phyloP scores from a whole-genome alignment of 2,888 invertebrate species.

The Polymixis lichenea region DNA sequence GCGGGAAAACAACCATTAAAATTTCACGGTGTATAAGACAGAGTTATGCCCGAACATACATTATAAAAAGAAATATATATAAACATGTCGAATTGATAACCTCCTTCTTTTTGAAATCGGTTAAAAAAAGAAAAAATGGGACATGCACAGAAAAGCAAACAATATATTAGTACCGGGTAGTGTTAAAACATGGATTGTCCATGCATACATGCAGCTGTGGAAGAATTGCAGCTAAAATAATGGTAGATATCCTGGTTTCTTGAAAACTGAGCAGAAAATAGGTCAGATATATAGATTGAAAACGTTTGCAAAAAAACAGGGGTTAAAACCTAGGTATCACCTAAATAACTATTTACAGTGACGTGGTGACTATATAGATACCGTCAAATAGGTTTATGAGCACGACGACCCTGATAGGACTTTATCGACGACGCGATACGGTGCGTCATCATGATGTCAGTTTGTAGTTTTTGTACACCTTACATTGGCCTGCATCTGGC shows the following conservation, averaged over 20 bases:
- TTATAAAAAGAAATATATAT: too few relatives aligned
- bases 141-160: too few relatives aligned
- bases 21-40: too few relatives aligned
- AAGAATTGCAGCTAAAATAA: not conserved
- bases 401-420: conserved; percentile 51
- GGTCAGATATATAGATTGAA: not conserved
- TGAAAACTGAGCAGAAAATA: not conserved
- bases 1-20: too few relatives aligned
- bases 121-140: too few relatives aligned
- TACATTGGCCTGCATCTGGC: conserved; percentile 5
- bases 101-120: too few relatives aligned
- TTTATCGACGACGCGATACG: conserved; percentile 30
- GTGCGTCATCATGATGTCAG: conserved; percentile 12
- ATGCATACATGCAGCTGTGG: not conserved
- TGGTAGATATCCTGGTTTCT: conserved; percentile 2
- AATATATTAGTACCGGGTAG: too few relatives aligned
- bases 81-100: too few relatives aligned
- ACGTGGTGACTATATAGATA: conserved; percentile 37
- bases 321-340: conserved; percentile 15
- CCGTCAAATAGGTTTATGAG: conserved; percentile 47
- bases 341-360: conserved; percentile 21
- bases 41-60: too few relatives aligned
- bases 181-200: not conserved
- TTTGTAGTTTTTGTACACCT: conserved; percentile 5
- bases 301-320: not conserved